These are phyloP conservation scores for Ectropis crepuscularia DNA, from an alignment of 2,888 invertebrate species.

Conservation along the genomic window DNA sequence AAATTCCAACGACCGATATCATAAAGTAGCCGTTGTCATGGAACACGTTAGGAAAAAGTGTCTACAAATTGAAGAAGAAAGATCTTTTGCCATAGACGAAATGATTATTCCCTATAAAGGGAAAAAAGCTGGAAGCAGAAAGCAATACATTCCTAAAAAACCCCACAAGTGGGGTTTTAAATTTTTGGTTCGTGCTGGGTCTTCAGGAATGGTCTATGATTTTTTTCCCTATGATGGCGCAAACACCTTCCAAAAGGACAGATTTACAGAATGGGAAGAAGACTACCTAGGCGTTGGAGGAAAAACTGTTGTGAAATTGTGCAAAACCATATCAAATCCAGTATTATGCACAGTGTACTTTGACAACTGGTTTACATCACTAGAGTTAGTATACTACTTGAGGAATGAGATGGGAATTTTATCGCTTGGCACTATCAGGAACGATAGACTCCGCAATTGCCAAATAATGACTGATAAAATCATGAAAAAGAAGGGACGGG, in stretches of 20 bases:
- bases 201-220: conserved; percentile 31
- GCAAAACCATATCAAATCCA: conserved; percentile 27
- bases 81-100: too few species aligned
- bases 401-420: too few species aligned
- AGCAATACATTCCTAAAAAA: conserved; percentile 31
- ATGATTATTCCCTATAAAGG: conserved; percentile 37
- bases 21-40: conserved; percentile 8
- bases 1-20: conserved; percentile 15
- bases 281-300: conserved; percentile 29
- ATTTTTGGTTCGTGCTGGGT: conserved; percentile 32
- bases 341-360: conserved; percentile 30
- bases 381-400: too few species aligned
- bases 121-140: conserved; percentile 32
- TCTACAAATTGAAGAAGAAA: too few species aligned
- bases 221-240: conserved; percentile 35
- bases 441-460: too few species aligned
- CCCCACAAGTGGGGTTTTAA: too few species aligned
- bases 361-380: too few species aligned
- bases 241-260: conserved; percentile 24
- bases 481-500: too few species aligned
- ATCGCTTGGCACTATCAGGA: too few species aligned
- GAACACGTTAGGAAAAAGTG: too few species aligned
- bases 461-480: too few species aligned
- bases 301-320: conserved; percentile 21
- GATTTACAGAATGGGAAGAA: conserved; percentile 28